phyloP scores from a whole-genome alignment of 2,113 vertebrate genomes.

The Anarrhichthys ocellatus region DNA sequence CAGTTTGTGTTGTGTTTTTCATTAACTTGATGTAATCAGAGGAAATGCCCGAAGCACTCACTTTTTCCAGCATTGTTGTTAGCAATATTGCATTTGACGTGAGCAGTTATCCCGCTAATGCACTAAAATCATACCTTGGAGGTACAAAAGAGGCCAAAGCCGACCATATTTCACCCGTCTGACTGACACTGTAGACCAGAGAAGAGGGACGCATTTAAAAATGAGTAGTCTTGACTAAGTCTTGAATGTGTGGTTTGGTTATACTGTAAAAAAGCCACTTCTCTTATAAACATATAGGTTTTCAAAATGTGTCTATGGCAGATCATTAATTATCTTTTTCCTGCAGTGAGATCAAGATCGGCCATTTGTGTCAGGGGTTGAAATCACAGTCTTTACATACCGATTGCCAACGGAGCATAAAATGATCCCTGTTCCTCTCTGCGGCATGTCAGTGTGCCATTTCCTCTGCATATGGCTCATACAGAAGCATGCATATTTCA shows the following conservation, averaged over 20 bases:
- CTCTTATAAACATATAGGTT: background rate
- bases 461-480: constrained; percentile 63
- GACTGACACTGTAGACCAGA: background rate
- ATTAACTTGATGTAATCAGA: constrained; percentile 50
- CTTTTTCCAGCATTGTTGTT: constrained; percentile 14
- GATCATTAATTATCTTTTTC: constrained; percentile 1
- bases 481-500: constrained; percentile 80
- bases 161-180: background rate
- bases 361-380: constrained; percentile 47
- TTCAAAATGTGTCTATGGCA: background rate
- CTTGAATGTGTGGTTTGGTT: background rate
- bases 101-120: constrained; percentile 49
- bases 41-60: constrained; percentile 29
- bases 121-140: constrained; percentile 26
- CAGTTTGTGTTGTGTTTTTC: constrained; percentile 32
- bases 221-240: background rate
- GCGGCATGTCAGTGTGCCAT: constrained; percentile 46
- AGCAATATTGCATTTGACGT: constrained; percentile 45
- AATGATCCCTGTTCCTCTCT: constrained; percentile 60
- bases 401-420: constrained; percentile 65
- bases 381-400: constrained; percentile 52
- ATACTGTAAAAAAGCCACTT: background rate
- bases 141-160: constrained; percentile 8
- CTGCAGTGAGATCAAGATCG: constrained; percentile 16
- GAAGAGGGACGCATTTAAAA: constrained; percentile 6